Evolutionary conservation across 1,140 invertebrate genomes (phyloP).

Genomic region (Drosophila guanche): DNA sequence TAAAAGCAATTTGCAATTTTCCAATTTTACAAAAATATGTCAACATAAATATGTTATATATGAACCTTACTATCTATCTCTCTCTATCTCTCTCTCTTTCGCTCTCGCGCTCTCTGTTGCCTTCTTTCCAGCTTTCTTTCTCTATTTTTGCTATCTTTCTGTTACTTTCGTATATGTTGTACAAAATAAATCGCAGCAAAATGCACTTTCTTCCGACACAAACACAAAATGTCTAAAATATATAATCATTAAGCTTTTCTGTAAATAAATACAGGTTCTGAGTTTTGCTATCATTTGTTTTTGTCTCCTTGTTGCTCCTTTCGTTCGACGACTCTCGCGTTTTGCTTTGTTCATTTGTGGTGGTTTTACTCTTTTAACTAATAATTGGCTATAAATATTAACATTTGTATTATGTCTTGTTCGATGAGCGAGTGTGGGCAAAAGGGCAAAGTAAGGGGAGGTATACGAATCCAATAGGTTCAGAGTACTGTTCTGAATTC

Average conservation of each 20-base stretch:
- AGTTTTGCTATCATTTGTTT: conserved; percentile 21
- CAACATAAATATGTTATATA: conserved; percentile 34
- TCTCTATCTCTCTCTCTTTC: not conserved
- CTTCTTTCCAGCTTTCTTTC: conserved; percentile 8
- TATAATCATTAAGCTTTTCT: conserved; percentile 12
- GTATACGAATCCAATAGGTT: too few species aligned
- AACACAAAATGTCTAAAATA: conserved; percentile 33
- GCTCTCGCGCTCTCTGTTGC: conserved; percentile 3
- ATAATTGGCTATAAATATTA: conserved; percentile 27
- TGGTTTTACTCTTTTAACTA: conserved; percentile 29
- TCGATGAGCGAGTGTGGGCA: too few species aligned
- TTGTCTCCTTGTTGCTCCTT: conserved; percentile 6
- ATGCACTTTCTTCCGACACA: conserved; percentile 13
- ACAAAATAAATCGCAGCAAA: conserved; percentile 29
- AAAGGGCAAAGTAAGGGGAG: too few species aligned
- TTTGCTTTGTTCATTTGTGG: conserved; percentile 29
- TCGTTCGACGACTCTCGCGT: not conserved
- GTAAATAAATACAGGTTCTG: conserved; percentile 52
- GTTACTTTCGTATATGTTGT: conserved; percentile 17
- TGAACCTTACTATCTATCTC: conserved; percentile 5
- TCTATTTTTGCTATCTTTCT: not conserved
- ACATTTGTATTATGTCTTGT: conserved; percentile 15
- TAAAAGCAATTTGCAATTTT: conserved; percentile 53
- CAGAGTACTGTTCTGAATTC: too few species aligned
- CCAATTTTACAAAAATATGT: conserved; percentile 58